Conservation (phyloP, 2,113 vertebrate species). For the Cinclus mexicanus region DNA sequence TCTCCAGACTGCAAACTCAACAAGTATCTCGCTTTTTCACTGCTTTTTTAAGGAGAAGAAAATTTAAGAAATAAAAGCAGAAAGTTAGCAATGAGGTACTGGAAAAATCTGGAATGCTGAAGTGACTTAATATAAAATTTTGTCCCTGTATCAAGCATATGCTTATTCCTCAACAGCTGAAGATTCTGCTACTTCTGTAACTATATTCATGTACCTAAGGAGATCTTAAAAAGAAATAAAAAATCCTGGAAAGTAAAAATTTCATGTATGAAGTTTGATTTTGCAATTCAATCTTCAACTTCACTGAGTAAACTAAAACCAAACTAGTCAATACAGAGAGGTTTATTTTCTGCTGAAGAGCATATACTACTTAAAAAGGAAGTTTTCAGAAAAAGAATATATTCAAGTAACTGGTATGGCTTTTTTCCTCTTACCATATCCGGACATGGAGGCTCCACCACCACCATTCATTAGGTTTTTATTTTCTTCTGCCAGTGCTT, state of each 20-base stretch:
- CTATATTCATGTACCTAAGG: neutral
- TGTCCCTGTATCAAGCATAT: rapidly evolving
- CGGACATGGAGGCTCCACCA: slow-evolving; percentile 88
- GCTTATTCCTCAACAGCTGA: neutral
- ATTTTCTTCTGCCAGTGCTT: slow-evolving; percentile 93
- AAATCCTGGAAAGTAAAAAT: neutral
- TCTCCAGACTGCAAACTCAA: neutral
- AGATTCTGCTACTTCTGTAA: neutral
- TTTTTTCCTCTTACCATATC: slow-evolving; percentile 85
- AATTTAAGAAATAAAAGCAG: neutral
- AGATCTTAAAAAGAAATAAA: neutral
- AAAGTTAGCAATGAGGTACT: neutral
- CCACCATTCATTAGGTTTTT: slow-evolving; percentile 82
- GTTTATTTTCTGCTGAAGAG: neutral
- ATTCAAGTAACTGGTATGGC: neutral
- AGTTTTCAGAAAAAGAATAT: neutral
- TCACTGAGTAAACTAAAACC: neutral
- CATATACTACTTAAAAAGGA: neutral
- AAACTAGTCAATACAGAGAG: neutral
- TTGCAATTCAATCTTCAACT: neutral
- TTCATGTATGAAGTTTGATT: neutral
- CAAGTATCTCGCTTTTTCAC: neutral
- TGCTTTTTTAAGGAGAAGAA: neutral
- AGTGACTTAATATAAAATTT: neutral
- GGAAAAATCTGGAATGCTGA: neutral